Conservation (phyloP, 92 coral and sea anemone genomes). For the Epizoanthus stellaris region DNA sequence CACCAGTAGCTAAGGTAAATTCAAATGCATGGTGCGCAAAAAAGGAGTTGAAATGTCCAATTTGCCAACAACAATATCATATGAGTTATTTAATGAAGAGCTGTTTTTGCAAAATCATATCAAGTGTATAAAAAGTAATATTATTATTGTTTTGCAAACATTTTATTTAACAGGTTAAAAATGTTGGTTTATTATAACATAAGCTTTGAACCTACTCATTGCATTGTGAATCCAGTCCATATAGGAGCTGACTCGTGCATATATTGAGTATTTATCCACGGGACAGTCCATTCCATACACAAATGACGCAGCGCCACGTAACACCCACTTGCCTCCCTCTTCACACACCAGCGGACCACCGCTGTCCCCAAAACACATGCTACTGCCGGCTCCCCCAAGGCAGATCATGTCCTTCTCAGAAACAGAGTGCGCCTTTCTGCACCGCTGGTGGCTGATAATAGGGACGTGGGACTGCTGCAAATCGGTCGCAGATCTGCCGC, state of each 20-base stretch:
- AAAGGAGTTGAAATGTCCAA: no score
- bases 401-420: slow-evolving; percentile 25
- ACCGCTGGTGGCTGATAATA: neutral
- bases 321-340: slow-evolving; percentile 25
- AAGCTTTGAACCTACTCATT: neutral
- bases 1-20: no score
- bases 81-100: no score
- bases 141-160: neutral
- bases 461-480: slow-evolving; percentile 27
- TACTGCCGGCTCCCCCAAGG: slow-evolving; percentile 41
- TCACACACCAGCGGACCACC: slow-evolving; percentile 40
- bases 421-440: slow-evolving; percentile 28
- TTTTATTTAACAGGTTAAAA: neutral
- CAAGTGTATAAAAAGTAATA: no score
- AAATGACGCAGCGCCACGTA: slow-evolving; percentile 31
- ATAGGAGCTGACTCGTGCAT: slow-evolving; percentile 38
- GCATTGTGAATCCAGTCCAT: slow-evolving; percentile 32
- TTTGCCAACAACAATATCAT: no score
- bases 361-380: slow-evolving; percentile 41
- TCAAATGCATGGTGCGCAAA: no score
- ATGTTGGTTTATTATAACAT: neutral
- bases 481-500: slow-evolving; percentile 15
- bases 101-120: no score
- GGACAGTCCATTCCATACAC: slow-evolving; percentile 35
- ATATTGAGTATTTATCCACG: slow-evolving; percentile 13